phyloP scores from a whole-genome alignment of 1,140 invertebrate species.

The Drosophila tristis region DNA sequence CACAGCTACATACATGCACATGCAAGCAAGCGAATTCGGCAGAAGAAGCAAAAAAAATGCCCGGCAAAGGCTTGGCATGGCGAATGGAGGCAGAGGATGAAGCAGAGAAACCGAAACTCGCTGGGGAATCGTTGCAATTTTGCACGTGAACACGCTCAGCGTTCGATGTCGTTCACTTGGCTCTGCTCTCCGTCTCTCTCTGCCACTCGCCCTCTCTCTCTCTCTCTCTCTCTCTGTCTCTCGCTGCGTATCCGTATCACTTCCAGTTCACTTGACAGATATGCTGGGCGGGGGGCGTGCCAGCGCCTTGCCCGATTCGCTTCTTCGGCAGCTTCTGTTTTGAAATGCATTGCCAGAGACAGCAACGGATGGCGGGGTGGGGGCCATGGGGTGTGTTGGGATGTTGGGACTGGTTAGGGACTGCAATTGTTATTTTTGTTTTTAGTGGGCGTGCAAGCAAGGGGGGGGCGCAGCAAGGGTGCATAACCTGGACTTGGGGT shows the following conservation, averaged over 20 bases:
- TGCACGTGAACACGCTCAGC: slow-evolving; percentile 77
- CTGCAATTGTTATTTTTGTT: slow-evolving; percentile 56
- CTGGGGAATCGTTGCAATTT: slow-evolving; percentile 77
- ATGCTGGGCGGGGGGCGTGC: slow-evolving; percentile 35
- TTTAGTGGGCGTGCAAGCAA: background rate
- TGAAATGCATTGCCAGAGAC: slow-evolving; percentile 54
- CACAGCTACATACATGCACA: too few relatives aligned
- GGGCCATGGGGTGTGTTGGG: background rate
- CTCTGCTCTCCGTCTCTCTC: background rate
- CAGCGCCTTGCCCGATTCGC: slow-evolving; percentile 44
- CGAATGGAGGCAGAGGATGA: slow-evolving; percentile 49
- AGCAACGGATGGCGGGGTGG: slow-evolving; percentile 13
- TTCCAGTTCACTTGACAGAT: slow-evolving; percentile 81
- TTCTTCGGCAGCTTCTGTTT: slow-evolving; percentile 41
- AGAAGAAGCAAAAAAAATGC: background rate
- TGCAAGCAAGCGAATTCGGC: background rate
- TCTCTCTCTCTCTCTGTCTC: background rate
- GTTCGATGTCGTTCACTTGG: slow-evolving; percentile 27
- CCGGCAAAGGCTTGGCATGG: slow-evolving; percentile 35
- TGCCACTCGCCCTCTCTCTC: background rate
- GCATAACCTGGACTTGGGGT: background rate
- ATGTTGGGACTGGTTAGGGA: background rate
- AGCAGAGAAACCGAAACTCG: slow-evolving; percentile 41
- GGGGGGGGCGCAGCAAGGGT: background rate
- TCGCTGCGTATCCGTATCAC: slow-evolving; percentile 60